Percentiles rank a stretch among this genome's conserved stretches.
Conservation (phyloP, 2,113 vertebrate genomes). For the Numenius arquata region DNA sequence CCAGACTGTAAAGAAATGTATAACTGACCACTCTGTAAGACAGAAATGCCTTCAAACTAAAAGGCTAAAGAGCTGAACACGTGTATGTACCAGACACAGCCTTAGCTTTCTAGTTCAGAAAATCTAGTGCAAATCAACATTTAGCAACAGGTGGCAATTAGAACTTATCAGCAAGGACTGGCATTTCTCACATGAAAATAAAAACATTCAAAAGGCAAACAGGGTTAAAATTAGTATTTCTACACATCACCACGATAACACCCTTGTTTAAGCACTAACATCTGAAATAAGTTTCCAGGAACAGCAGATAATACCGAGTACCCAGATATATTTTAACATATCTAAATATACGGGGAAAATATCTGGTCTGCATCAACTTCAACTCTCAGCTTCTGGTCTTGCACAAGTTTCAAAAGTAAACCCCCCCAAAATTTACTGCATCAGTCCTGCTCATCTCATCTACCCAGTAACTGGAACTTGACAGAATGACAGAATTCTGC, state of each 20-base stretch:
- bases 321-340: neutral
- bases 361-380: neutral
- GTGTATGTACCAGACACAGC: accelerated
- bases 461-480: neutral
- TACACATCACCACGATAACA: neutral
- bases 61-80: neutral
- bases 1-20: neutral
- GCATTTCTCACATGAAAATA: neutral
- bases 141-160: neutral
- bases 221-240: neutral
- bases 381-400: neutral
- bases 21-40: neutral
- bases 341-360: neutral
- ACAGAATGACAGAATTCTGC: neutral
- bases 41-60: neutral
- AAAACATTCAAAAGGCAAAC: neutral
- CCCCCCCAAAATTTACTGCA: neutral
- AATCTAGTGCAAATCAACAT: neutral
- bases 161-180: neutral
- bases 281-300: neutral
- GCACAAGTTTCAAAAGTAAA: neutral
- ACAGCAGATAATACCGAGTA: neutral
- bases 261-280: neutral
- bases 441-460: neutral
- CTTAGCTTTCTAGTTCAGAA: neutral